A percentile compares a stretch with the other conserved stretches of the same genome.
phyloP scores from a whole-genome alignment of 2,888 invertebrate species.

The Nemoura dubitans region DNA sequence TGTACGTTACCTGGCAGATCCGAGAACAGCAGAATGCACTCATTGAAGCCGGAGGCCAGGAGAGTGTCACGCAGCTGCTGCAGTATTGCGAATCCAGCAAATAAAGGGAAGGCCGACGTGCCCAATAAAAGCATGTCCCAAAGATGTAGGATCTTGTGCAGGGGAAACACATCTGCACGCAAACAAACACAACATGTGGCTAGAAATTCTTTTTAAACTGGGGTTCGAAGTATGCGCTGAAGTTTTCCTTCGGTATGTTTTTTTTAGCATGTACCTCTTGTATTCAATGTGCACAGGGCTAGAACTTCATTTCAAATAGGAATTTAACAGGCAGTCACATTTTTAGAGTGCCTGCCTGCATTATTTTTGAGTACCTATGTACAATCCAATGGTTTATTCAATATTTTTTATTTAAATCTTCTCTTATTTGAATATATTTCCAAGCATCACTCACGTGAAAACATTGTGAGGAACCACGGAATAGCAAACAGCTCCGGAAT shows the following conservation, averaged over 20 bases:
- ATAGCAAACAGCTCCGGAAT: slow-evolving; percentile 98
- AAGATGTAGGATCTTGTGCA: slow-evolving; percentile 96
- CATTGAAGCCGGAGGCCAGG: slow-evolving; percentile 93
- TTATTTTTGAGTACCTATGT: no score
- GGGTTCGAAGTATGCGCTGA: no score
- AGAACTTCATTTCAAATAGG: no score
- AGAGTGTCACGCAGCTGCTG: slow-evolving; percentile 86
- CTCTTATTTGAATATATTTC: background rate
- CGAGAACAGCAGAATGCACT: slow-evolving; percentile 97
- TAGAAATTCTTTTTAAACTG: background rate
- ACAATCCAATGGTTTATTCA: no score
- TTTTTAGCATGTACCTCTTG: no score
- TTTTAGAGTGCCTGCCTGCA: no score
- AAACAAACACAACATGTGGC: slow-evolving; percentile 41
- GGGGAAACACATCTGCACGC: slow-evolving; percentile 91
- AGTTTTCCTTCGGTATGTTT: no score
- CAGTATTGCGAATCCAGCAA: slow-evolving; percentile 92
- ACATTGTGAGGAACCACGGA: slow-evolving; percentile 99
- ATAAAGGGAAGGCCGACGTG: slow-evolving; percentile 91
- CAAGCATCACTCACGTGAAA: slow-evolving; percentile 81
- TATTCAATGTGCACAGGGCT: no score
- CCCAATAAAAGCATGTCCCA: slow-evolving; percentile 97
- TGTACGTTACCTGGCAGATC: slow-evolving; percentile 86
- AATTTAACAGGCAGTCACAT: no score
- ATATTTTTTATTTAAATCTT: no score